phyloP scores from a whole-genome alignment of 1,140 invertebrate genomes.

The Achatina immaculata region DNA sequence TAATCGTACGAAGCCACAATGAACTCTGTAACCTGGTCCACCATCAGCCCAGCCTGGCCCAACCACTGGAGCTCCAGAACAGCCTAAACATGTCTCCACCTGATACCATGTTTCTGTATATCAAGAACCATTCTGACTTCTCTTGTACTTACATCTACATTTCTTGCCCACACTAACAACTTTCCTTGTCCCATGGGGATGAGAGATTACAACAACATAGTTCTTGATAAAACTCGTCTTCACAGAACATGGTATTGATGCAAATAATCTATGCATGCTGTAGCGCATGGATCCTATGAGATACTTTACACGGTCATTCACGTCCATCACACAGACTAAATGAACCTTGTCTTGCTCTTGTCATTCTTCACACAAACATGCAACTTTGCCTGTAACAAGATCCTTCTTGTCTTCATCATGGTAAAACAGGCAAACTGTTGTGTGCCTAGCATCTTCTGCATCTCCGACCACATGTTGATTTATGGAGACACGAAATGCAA shows the following conservation, averaged over 20 bases:
- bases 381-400: background rate
- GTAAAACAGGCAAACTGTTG: background rate
- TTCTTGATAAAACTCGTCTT: background rate
- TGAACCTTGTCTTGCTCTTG: conserved; percentile 15
- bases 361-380: background rate
- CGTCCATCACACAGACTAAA: background rate
- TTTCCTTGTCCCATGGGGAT: background rate
- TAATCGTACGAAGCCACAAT: background rate
- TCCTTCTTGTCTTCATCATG: background rate
- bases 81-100: background rate
- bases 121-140: background rate
- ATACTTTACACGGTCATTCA: background rate
- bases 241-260: background rate
- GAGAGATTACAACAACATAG: background rate
- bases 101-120: background rate
- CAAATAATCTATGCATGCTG: background rate
- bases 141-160: background rate
- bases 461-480: conserved; percentile 14
- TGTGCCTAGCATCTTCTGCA: background rate
- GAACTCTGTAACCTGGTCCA: background rate
- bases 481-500: conserved; percentile 4
- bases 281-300: background rate
- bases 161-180: conserved; percentile 10
- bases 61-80: background rate
- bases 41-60: background rate